Percentiles rank a stretch among this genome's conserved stretches.
phyloP scores from a whole-genome alignment of 2,888 invertebrate species.

The Drosophila dives region DNA sequence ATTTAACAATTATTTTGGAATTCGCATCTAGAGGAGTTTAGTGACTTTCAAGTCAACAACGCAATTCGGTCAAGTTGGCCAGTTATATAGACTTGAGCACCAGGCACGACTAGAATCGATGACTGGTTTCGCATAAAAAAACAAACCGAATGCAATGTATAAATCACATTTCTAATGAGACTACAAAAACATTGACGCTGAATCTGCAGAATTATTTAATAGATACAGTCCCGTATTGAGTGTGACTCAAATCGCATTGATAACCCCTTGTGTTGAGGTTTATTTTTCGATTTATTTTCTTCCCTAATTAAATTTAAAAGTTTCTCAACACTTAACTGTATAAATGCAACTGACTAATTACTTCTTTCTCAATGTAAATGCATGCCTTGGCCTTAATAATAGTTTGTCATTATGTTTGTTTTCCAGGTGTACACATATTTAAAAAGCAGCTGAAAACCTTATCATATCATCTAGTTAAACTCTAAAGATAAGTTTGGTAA shows the following conservation, averaged over 20 bases:
- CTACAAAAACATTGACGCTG: slow-evolving; percentile 54
- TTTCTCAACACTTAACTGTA: background rate
- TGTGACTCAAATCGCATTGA: slow-evolving; percentile 23
- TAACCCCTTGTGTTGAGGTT: slow-evolving; percentile 4
- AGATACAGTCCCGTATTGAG: slow-evolving; percentile 4
- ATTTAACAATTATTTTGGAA: slow-evolving; percentile 80
- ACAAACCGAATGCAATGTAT: slow-evolving; percentile 30
- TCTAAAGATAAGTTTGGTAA: background rate
- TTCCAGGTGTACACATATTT: background rate
- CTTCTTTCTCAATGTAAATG: background rate
- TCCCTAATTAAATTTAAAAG: background rate
- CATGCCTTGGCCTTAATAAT: background rate
- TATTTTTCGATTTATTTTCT: background rate
- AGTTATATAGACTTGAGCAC: slow-evolving; percentile 35
- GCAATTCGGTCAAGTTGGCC: slow-evolving; percentile 60
- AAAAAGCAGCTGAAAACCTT: background rate
- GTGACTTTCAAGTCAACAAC: slow-evolving; percentile 53
- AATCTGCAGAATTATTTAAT: slow-evolving; percentile 37
- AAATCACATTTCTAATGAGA: slow-evolving; percentile 36
- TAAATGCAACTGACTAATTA: background rate
- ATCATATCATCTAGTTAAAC: background rate
- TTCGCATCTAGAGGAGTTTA: slow-evolving; percentile 44
- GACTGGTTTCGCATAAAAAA: slow-evolving; percentile 10
- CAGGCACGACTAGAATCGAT: background rate
- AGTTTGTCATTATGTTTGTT: background rate